These are phyloP conservation scores for Xiphophorus maculatus DNA, from an alignment of 2,113 vertebrate species.

Conservation along the genomic window DNA sequence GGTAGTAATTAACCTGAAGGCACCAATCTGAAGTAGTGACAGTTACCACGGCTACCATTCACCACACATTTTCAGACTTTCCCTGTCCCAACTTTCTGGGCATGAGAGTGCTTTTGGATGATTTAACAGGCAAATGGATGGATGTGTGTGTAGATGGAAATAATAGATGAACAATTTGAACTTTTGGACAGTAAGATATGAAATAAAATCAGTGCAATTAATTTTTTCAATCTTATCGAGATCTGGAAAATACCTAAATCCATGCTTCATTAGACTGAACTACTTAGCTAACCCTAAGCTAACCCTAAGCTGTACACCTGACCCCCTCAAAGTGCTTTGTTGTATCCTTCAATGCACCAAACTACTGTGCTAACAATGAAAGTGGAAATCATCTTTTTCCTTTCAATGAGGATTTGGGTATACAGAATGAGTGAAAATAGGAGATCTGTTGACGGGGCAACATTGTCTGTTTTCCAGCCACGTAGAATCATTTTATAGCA, in stretches of 20 bases:
- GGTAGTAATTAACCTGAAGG: background rate
- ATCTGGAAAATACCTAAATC: too few relatives aligned
- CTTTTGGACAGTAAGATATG: too few relatives aligned
- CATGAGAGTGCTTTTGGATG: too few relatives aligned
- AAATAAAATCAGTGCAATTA: too few relatives aligned
- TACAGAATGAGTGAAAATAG: slow-evolving; percentile 16
- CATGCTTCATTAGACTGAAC: too few relatives aligned
- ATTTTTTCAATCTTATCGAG: too few relatives aligned
- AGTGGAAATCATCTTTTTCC: slow-evolving; percentile 29
- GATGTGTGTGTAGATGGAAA: background rate
- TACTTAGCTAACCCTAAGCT: slow-evolving; percentile 4
- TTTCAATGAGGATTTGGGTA: slow-evolving; percentile 12
- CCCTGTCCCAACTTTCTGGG: too few relatives aligned
- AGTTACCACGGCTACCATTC: background rate
- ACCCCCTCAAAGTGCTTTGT: slow-evolving; percentile 14
- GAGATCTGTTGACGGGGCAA: slow-evolving; percentile 11
- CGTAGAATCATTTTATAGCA: too few relatives aligned
- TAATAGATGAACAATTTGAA: too few relatives aligned
- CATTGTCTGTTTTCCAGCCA: too few relatives aligned
- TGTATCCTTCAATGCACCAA: slow-evolving; percentile 14
- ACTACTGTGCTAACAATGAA: slow-evolving; percentile 35
- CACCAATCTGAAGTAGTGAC: background rate
- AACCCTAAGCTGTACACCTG: slow-evolving; percentile 10
- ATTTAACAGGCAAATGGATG: background rate
- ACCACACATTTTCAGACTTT: background rate